phyloP scores from a whole-genome alignment of 1,140 invertebrate genomes.

The Lepidostoma basale region DNA sequence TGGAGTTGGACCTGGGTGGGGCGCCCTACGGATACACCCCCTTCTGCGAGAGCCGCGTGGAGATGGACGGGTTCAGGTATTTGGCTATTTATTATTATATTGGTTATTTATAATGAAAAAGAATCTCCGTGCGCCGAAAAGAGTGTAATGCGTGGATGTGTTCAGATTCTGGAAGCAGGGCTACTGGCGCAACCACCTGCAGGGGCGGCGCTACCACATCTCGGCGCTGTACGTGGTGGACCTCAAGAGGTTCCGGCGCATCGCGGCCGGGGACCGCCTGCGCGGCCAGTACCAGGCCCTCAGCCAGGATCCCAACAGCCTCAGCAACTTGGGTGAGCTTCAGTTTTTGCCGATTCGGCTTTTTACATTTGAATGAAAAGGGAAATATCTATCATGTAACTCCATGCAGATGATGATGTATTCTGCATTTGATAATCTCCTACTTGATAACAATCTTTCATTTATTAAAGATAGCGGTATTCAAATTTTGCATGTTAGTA shows the following conservation, averaged over 20 bases:
- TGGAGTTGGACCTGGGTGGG: conserved; percentile 93
- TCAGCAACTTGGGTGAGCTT: conserved; percentile 92
- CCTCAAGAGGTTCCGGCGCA: conserved; percentile 92
- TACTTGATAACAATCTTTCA: not conserved
- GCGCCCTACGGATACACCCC: conserved; percentile 99
- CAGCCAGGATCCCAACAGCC: conserved; percentile 95
- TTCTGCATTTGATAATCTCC: not conserved
- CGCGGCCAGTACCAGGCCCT: conserved; percentile 96
- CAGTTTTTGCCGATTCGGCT: no score
- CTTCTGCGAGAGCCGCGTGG: conserved; percentile 95
- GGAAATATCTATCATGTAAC: no score
- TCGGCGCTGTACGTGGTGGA: conserved; percentile 98
- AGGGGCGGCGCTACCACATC: conserved; percentile 96
- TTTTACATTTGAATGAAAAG: no score
- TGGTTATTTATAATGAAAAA: not conserved
- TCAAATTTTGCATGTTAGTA: no score
- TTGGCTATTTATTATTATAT: not conserved
- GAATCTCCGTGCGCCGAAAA: not conserved
- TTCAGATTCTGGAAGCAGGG: conserved; percentile 95
- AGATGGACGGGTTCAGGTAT: conserved; percentile 97
- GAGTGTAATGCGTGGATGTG: not conserved
- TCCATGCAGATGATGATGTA: not conserved
- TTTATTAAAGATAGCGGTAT: not conserved
- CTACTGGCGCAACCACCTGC: conserved; percentile 98
- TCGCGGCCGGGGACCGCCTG: conserved; percentile 96